Evolutionary conservation across 2,113 vertebrate species (phyloP), one percentile per base, ranked within the genome.

Genomic region (Callipepla squamata): DNA sequence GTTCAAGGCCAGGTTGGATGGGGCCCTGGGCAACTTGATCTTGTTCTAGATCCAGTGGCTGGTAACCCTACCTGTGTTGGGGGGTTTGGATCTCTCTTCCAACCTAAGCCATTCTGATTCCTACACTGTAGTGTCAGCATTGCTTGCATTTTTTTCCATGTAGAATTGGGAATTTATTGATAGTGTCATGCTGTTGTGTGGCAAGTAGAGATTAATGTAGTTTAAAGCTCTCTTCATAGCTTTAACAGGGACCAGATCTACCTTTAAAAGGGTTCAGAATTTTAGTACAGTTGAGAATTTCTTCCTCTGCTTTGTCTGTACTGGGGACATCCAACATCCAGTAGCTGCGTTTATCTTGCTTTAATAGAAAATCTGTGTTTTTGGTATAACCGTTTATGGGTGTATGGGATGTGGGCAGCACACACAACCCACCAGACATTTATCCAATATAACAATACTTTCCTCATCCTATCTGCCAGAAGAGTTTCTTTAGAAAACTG

Each of bases 81-180:
- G 26, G 15, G 51, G 15, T 3, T 28, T 53, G 51, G 26, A 53
- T 28, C 51, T 53, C 51, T 30, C 51, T 53, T 53, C 15, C 51
- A 53, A 53, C 26, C 26, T 15, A 53, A 28, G 26, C 51, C 26
- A 17, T 30, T 53, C 51, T 53, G 15, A 53, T 53, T 40, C 16
- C 18, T 40, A 4, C 11, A 36, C 45, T 32, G 4, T 8, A 13
- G 6, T n/a, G 14, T 38, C n/a, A 32, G 34, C 55, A 3, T 11
- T 26, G 5, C 30, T 7, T 5, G 14, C 9, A 1, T 17, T 38
- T 45, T 25, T 21, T 34, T 45, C 48, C 61, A 13, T 6, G 36
- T 34, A 1, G 0, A 13, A 44, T 1, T 74, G 55, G 77, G 65
- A 38, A 2, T 25, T 1, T 2, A 61, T 55, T 6, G 26, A 42